Base-by-base conservation (phyloP, 2,888 invertebrate species). In the Heliconius hortense region DNA sequence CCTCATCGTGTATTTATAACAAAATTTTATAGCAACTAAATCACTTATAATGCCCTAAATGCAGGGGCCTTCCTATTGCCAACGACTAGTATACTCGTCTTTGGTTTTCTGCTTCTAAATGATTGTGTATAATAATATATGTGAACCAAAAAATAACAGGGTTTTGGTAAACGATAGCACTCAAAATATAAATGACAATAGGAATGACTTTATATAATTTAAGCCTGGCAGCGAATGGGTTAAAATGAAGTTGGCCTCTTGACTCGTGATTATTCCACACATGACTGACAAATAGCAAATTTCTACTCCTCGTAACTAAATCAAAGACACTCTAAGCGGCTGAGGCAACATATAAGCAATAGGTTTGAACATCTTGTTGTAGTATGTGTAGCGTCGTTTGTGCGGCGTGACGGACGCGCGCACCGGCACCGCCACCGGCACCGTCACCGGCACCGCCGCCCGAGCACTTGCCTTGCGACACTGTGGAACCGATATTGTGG, bases 341-440 rank as follows among this genome's bases (percentile, higher is more conserved):
- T 84, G 82, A n/a, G 93, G 92, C 80, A 92, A 84, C 69, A 84
- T 82, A 84, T 93, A 93, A 82, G 88, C 85, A 82, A 93, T 86
- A 18, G 93, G 94, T 78, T 87, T 88, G 87, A 86, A 94, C 88
- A 94, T 86, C 83, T 90, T 89, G 82, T 91, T 90, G 89, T 94
- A 94, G 87, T 94, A 94, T 60, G 94, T 94, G 88, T 93, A 94
- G 78, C 94, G 90, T 2, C 93, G 90, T 79, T 85, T 85, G 86
- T 87, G 85, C 76, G 92, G 92, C 24, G 92, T 90, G 70, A 91
- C 91, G 4, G 90, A 90, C 48, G 86, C 83, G 2, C 87, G 85
- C 78, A 89, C 88, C 31, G 91, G 91, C 72, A 90, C 89, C 73
- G 81, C 43, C 76, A 84, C 81, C n/a, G 82, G 68, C 43, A 77